phyloP scores from a whole-genome alignment of 1,140 invertebrate species.

The Dermatophagoides farinae region DNA sequence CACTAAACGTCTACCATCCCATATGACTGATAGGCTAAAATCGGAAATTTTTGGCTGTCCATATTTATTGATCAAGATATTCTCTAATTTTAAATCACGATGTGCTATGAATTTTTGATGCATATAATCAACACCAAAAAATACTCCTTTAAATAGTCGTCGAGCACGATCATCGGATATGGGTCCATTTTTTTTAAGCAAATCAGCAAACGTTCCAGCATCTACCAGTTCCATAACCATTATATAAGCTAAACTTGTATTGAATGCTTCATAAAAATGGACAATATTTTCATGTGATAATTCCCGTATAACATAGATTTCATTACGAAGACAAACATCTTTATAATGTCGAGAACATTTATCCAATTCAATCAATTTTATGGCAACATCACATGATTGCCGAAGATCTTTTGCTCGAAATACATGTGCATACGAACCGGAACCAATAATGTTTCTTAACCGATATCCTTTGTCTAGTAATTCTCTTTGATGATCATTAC shows the following conservation, averaged over 20 bases:
- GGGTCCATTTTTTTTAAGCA: not conserved
- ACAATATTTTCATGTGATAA: not conserved
- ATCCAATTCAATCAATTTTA: slow-evolving; percentile 9
- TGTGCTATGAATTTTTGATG: slow-evolving; percentile 13
- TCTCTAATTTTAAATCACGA: slow-evolving; percentile 16
- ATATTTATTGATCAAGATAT: slow-evolving; percentile 7
- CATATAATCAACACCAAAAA: slow-evolving; percentile 10
- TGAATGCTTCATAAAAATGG: not conserved
- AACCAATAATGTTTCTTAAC: not conserved
- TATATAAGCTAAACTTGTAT: not conserved
- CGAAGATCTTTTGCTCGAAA: not conserved
- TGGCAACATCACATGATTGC: not conserved
- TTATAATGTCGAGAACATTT: not conserved
- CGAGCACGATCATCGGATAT: not conserved
- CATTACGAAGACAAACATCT: not conserved
- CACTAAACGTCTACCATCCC: not conserved
- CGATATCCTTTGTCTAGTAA: too few relatives aligned
- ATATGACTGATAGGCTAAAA: slow-evolving; percentile 5
- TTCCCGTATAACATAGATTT: not conserved
- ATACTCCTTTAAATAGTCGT: not conserved
- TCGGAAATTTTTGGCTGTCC: slow-evolving; percentile 11
- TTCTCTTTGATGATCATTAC: too few relatives aligned
- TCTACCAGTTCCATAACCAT: slow-evolving; percentile 8
- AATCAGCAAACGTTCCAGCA: slow-evolving; percentile 12
- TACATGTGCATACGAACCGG: slow-evolving; percentile 6